These are phyloP conservation scores for Actias luna DNA, from an alignment of 2,888 invertebrate genomes.

Conservation along the genomic window DNA sequence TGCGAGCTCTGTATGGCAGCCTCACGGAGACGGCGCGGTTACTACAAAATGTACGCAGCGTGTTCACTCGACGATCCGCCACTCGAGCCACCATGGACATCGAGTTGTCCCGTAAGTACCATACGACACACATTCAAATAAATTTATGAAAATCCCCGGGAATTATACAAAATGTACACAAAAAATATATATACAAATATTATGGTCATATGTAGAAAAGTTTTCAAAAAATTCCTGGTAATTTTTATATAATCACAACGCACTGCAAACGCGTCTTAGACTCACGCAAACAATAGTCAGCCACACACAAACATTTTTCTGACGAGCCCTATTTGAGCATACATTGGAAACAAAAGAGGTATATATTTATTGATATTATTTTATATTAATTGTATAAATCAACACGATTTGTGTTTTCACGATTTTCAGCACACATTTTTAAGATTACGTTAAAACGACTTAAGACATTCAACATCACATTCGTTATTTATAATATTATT, in stretches of 20 bases:
- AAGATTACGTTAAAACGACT: constrained; percentile 1
- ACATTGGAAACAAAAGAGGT: constrained; percentile 6
- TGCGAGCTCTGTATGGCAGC: constrained; percentile 83
- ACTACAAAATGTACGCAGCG: constrained; percentile 96
- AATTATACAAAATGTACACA: neutral
- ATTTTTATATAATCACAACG: constrained; percentile 24
- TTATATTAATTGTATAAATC: too few species aligned
- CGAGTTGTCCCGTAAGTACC: constrained; percentile 95
- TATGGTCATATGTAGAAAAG: neutral
- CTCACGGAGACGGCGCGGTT: constrained; percentile 98
- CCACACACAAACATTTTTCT: neutral
- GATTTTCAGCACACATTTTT: constrained; percentile 16
- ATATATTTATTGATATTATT: neutral
- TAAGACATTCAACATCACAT: neutral
- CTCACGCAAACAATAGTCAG: constrained; percentile 32
- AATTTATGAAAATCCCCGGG: neutral
- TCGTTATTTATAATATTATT: neutral
- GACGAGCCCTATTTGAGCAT: neutral
- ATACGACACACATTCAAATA: constrained; percentile 11
- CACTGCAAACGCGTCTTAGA: constrained; percentile 48
- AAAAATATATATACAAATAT: neutral
- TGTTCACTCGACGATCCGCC: constrained; percentile 91
- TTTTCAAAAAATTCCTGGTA: neutral
- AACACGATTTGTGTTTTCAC: constrained; percentile 24
- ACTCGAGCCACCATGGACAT: constrained; percentile 92